Conservation (phyloP, 92 coral and sea anemone genomes). For the Phymanthus crucifer region DNA sequence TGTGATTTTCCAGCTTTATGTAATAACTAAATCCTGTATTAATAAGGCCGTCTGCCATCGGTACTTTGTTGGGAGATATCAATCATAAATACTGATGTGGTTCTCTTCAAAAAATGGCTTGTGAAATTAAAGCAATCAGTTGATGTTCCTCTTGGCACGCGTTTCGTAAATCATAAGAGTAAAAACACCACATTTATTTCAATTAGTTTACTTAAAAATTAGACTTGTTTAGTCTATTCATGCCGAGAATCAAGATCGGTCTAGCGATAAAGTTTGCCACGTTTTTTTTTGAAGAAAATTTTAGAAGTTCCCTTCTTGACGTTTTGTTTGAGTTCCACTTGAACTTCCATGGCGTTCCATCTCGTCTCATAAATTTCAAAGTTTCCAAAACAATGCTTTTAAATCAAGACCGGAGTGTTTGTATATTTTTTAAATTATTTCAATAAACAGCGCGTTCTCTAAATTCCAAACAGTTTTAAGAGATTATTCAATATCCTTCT, state of each 20-base stretch:
- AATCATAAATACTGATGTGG: not conserved
- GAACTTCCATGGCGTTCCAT: not conserved
- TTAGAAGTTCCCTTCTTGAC: not conserved
- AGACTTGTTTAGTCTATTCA: conserved; percentile 5
- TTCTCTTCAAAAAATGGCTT: not conserved
- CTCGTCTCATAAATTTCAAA: not conserved
- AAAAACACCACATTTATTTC: not conserved
- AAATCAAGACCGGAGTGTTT: not conserved
- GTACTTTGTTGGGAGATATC: not conserved
- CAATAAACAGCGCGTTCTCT: not conserved
- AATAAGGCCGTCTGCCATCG: not conserved
- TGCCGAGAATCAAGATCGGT: not conserved
- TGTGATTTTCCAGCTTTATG: not conserved
- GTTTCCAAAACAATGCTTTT: not conserved
- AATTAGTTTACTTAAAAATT: not conserved
- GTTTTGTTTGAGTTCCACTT: not conserved
- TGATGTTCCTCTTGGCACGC: not conserved
- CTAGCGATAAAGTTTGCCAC: not conserved
- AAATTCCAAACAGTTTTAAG: conserved; percentile 4
- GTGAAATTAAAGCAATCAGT: not conserved
- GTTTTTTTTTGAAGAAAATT: not conserved
- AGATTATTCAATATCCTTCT: conserved; percentile 2
- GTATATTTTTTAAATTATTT: not conserved
- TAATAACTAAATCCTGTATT: not conserved
- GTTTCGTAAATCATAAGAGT: too few species aligned